A percentile compares a stretch with the other conserved stretches of the same genome.
phyloP scores from a whole-genome alignment of 1,140 invertebrate genomes.

The Apolygus lucorum region DNA sequence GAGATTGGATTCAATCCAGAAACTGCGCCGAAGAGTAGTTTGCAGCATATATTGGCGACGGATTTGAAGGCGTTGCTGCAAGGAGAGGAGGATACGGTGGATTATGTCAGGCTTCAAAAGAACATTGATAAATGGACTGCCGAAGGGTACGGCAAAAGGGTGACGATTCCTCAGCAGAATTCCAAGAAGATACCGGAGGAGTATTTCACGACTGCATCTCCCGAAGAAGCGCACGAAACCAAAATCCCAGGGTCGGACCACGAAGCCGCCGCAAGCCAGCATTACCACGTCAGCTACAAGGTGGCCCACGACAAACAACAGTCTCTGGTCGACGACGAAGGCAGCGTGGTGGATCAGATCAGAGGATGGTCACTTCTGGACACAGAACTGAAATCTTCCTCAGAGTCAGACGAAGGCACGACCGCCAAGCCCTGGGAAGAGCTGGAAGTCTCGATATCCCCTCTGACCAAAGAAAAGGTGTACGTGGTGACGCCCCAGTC shows the following conservation, averaged over 20 bases:
- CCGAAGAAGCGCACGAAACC: conserved; percentile 37
- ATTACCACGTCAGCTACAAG: conserved; percentile 32
- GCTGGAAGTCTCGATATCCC: conserved; percentile 57
- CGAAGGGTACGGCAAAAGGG: conserved; percentile 48
- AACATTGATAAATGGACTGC: conserved; percentile 78
- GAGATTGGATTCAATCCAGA: conserved; percentile 18
- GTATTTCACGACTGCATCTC: conserved; percentile 55
- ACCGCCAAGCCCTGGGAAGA: conserved; percentile 46
- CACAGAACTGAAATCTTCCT: conserved; percentile 31
- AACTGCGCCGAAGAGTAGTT: conserved; percentile 22
- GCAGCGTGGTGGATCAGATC: conserved; percentile 20
- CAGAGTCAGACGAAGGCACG: conserved; percentile 20
- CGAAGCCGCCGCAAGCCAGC: conserved; percentile 47
- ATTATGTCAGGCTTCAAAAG: conserved; percentile 62
- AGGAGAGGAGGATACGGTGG: conserved; percentile 46
- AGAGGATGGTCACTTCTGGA: conserved; percentile 32
- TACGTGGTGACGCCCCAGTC: conserved; percentile 67
- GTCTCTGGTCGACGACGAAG: conserved; percentile 33
- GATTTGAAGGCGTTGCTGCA: conserved; percentile 38
- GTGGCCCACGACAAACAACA: conserved; percentile 32
- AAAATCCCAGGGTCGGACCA: conserved; percentile 40
- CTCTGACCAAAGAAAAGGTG: conserved; percentile 62
- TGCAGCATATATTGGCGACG: conserved; percentile 39
- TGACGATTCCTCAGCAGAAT: conserved; percentile 35
- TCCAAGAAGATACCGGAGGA: conserved; percentile 67